Base-by-base conservation (phyloP, 2,113 vertebrate genomes). In the Pterocles burchelli region DNA sequence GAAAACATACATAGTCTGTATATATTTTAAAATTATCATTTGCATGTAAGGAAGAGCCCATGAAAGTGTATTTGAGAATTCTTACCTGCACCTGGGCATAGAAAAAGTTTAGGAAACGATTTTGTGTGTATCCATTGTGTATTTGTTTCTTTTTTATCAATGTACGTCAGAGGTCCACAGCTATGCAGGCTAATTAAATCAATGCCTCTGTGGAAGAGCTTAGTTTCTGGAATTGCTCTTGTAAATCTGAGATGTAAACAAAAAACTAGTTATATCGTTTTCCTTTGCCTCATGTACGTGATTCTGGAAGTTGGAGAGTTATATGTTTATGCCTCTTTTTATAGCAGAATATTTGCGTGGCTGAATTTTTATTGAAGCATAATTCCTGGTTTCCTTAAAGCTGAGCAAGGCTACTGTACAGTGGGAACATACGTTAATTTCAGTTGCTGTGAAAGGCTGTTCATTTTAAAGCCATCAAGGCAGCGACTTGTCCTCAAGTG, bases 211-310 rank as follows among this genome's bases (percentile, higher is more conserved):
- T 97, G 92, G 81, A 96, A 94, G 94, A 80, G 68, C 79, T 93
- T 90, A 22, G 82, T 97, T 97, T 97, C 96, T 97, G 97, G 95
- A 97, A 95, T 74, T 95, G 89, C 79, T 96, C 85, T 96, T 92
- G 85, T 96, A 95, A 97, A 97, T 92, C 91, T 89, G 54, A 87
- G 89, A 93, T 95, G 58, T 95, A 96, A 97, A 97, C 95, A 97
- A 96, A 96, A 96, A 72, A 20, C 76, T 90, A 52, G 79, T 94
- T 95, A 75, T 94, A 65, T 95, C 4, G 0, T 94, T 97, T 97
- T 70, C 80, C 80, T 94, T 86, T 89, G 80, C 95, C 80, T 93
- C 41, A 1, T 38, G 41, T 95, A 89, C 3, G 13, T 87, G 90
- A 90, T 81, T 82, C 52, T 96, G 83, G 66, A 92, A 92, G 31